These are phyloP conservation scores for Alcedo atthis DNA, from an alignment of 2,797 vertebrate genomes.

Conservation along the genomic window DNA sequence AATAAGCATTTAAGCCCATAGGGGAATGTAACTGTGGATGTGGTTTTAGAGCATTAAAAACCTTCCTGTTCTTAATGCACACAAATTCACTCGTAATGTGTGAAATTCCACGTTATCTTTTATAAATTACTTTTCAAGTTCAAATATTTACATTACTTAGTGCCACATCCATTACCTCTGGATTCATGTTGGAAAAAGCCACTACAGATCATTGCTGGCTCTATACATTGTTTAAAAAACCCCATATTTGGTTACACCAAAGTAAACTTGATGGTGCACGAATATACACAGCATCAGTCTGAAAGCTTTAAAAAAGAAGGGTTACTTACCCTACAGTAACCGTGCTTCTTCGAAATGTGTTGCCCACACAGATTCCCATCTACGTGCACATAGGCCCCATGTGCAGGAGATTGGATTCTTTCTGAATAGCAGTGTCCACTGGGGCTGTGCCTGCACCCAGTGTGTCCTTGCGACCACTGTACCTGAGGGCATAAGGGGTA, in stretches of 20 bases:
- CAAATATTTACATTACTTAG: not conserved
- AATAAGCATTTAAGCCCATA: conserved; percentile 16
- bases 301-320: conserved; percentile 73
- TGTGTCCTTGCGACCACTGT: conserved; percentile 76
- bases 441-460: conserved; percentile 75
- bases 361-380: conserved; percentile 75
- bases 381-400: conserved; percentile 72
- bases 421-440: conserved; percentile 75
- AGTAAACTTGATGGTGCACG: conserved; percentile 39
- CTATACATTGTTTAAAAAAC: not conserved
- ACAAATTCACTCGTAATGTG: not conserved
- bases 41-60: not conserved
- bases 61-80: not conserved
- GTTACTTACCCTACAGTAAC: conserved; percentile 75
- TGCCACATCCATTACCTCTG: not conserved
- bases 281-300: conserved; percentile 50
- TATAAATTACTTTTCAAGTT: not conserved
- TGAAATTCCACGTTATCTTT: not conserved
- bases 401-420: conserved; percentile 74
- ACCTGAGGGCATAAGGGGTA: conserved; percentile 75
- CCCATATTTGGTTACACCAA: not conserved
- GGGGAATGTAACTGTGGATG: not conserved
- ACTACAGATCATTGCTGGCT: not conserved
- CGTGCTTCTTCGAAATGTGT: conserved; percentile 75
- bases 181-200: not conserved